Evolutionary conservation across 1,140 invertebrate genomes (phyloP), one percentile per base, ranked within the genome.

Genomic region (Macrostomum lignano): DNA sequence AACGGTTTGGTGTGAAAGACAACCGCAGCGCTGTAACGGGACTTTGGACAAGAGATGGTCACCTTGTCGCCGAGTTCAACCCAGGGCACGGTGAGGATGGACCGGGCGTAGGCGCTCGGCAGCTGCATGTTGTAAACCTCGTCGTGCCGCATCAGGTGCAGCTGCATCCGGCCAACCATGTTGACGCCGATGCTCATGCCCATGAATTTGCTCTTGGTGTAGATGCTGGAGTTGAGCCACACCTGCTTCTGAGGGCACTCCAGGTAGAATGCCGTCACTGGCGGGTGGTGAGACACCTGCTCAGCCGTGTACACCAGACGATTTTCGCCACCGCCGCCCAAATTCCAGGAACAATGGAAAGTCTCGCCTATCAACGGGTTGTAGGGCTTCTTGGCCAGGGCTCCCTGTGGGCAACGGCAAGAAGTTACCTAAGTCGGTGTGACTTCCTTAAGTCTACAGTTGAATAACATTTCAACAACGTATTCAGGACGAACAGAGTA

Each of bases 211-310:
- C 82, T 88, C 58, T 91, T 91, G 11, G 84, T 93, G 19, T 15
- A 19, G 41, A 23, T 11, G 4, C 14, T 9, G 3, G 9, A 9
- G 10, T n/a, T 37, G 4, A 38, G 13, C 72, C 78, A 93, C 28
- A 93, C 79, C 47, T 84, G 38, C 71, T 68, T 38, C 69, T 69
- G 60, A 84, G 75, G 57, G 91, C 84, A 33, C 79, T 81, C 64
- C 93, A 93, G 61, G 91, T 91, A 10, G 78, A 82, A 44, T 78
- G 86, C 43, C 91, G 74, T 24, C 17, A 31, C 10, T 40, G 88
- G 88, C 7, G 88, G 91, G 66, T 96, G 88, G 65, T 98, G 88
- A 7, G 81, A 93, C 3, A 98, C 88, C 63, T 96, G 88, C 59
- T 96, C 88, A 2, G 86, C 82, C 37, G 86, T 67, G 58, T 93